Base-by-base conservation (phyloP, 2,888 invertebrate species). In the Ochropacha duplaris region DNA sequence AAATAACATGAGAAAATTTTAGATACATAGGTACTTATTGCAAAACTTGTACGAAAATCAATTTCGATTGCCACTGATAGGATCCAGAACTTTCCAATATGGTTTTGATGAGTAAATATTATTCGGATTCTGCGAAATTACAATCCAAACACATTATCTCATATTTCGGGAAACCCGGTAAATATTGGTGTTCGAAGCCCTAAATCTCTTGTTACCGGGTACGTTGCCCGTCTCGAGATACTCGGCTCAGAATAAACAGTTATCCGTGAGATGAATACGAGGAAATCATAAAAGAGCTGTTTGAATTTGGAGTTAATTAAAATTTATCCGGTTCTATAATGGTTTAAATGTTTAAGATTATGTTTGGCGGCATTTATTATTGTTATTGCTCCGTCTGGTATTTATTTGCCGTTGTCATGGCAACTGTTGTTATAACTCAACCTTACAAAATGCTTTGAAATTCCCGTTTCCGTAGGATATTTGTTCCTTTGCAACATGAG, bases 71-170 rank as follows among this genome's bases (percentile, higher is more conserved):
- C 44, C 19, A 44, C 44, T 9, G 9, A 44, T 1, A 44, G 44
- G 1, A 19, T 19, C 19, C 44, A 44, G 9, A 44, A 44, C 44
- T 44, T 44, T 44, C 19, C 44, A 19, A 44, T 44, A 44, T 16
- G 19, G 28, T 51, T 50, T 24, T 36, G 14, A 11, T 51, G 50
- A 50, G 55, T 56, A 62, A 64, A 63, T 62, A 64, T 69, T 67
- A 72, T 68, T 57, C 60, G 67, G 69, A 62, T 69, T 71, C 68
- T 57, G 62, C 58, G 74, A 76, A 79, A 83, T 81, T 74, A 74
- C 76, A 79, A 78, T 69, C 74, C 84, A 84, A 84, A 84, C 78
- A 84, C 81, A 84, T 84, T 82, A 83, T 80, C 84, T 82, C 74
- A 78, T 79, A 81, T 84, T 86, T 80, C 79, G 60, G 59, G 74